These are phyloP conservation scores for Peribatodes rhomboidaria DNA, from an alignment of 2,888 invertebrate genomes.

Conservation along the genomic window DNA sequence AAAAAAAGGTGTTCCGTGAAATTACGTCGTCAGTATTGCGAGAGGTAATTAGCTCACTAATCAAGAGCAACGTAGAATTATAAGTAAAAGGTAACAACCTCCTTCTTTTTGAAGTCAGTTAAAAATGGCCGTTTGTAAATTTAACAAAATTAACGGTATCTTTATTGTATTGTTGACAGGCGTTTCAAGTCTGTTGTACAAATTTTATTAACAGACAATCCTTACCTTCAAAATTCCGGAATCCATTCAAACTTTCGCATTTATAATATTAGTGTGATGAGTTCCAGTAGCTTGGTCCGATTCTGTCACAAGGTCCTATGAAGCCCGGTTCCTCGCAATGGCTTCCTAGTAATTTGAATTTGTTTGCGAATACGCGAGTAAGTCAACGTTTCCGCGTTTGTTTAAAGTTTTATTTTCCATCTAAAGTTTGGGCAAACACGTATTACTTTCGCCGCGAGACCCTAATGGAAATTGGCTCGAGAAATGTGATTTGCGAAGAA, in stretches of 20 bases:
- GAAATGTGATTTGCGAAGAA: constrained; percentile 18
- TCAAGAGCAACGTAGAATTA: neutral
- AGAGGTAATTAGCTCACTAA: neutral
- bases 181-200: too few species aligned
- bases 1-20: constrained; percentile 8
- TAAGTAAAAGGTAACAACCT: too few species aligned
- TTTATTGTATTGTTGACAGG: too few species aligned
- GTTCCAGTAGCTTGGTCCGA: constrained; percentile 1
- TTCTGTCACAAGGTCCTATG: constrained; percentile 25
- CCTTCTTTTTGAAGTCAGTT: too few species aligned
- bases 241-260: too few species aligned
- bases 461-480: constrained; percentile 20
- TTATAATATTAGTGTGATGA: too few species aligned
- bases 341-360: constrained; percentile 38
- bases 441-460: constrained; percentile 36
- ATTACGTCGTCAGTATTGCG: neutral
- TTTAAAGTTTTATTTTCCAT: constrained; percentile 48
- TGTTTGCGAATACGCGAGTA: constrained; percentile 38
- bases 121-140: neutral
- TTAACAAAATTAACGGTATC: too few species aligned
- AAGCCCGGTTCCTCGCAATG: constrained; percentile 18
- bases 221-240: too few species aligned
- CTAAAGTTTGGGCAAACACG: constrained; percentile 45
- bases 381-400: constrained; percentile 45
- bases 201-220: too few species aligned